phyloP scores from a whole-genome alignment of 2,113 vertebrate genomes.

The Lonchura striata region DNA sequence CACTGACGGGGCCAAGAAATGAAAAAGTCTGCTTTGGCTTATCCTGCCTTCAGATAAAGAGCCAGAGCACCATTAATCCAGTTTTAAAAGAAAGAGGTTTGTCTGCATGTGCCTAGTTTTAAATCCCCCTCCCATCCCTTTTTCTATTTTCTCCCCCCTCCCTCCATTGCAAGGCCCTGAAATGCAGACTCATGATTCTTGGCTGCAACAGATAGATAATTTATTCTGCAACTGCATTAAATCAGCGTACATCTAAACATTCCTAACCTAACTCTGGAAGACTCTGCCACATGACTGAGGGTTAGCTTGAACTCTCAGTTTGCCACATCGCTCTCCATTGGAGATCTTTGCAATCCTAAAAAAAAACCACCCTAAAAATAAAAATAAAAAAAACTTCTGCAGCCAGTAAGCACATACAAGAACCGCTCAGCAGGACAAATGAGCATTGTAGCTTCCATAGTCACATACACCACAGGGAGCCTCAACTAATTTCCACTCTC shows the following conservation, averaged over 20 bases:
- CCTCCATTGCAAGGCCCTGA: not conserved
- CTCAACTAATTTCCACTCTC: constrained; percentile 70
- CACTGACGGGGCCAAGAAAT: fast-evolving
- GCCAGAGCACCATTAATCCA: not conserved
- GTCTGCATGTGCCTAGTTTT: not conserved
- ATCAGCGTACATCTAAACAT: not conserved
- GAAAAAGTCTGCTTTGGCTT: not conserved
- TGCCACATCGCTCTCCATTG: not conserved
- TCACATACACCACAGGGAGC: constrained; percentile 62
- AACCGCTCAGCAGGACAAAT: constrained; percentile 58
- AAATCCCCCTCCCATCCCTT: not conserved
- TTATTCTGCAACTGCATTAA: not conserved
- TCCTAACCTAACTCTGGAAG: not conserved
- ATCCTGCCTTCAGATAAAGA: not conserved
- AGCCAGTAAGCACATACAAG: constrained; percentile 58
- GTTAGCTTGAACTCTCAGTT: constrained; percentile 17
- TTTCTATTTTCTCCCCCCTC: not conserved
- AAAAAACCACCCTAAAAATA: not conserved
- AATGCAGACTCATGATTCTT: constrained; percentile 2
- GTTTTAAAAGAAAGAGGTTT: not conserved
- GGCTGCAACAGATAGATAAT: constrained; percentile 50
- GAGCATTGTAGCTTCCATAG: constrained; percentile 69
- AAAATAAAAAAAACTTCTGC: not conserved
- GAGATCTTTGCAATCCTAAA: not conserved
- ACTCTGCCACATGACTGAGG: not conserved